Evolutionary conservation across 2,113 vertebrate genomes (phyloP), one percentile per base, ranked within the genome.

Genomic region (Trachemys scripta): DNA sequence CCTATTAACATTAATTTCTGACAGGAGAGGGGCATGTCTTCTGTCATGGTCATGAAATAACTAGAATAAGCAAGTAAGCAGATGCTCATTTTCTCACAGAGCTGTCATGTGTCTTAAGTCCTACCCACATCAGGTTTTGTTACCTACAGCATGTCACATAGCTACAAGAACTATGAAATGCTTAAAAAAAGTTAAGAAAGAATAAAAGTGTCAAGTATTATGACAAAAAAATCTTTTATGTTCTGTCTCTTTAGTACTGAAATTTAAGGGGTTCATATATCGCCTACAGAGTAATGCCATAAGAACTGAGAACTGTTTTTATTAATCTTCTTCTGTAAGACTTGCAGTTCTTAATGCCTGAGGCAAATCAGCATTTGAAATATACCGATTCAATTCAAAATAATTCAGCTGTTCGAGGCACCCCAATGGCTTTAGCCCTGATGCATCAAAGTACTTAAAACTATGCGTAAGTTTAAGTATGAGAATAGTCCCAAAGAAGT

Each of bases 1-100:
- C 59, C 59, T 80, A 93, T 96, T 94, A 97, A 92, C 89, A 86
- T 45, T 94, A 54, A 89, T 92, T 89, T 89, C 85, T 91, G 95
- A 96, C 76, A 90, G 82, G 82, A 95, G 92, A 83, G 89, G 45
- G 72, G 10, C 56, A 0, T 29, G 90, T 75, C 69, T 95, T 89
- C 94, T 90, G 84, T 97, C 84, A 45, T 93, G 87, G 75, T 89
- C 89, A 96, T n/a, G 29, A 19, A 82, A 88, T 72, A 89, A 89
- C 75, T 50, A 88, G 90, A 86, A 90, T n/a, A 91, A 94, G 84
- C 79, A 94, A 92, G 76, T 19, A 79, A 94, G 94, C 84, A 88
- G 90, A 88, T 82, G 87, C 65, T 89, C 85, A 92, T 92, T 94
- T 94, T 97, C 91, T 80, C 72, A 79, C 72, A 86, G 35, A 87